A percentile compares a stretch with the other conserved stretches of the same genome.
These are phyloP conservation scores for Tryphoninae sp. DNA, from an alignment of 2,888 invertebrate species.

Conservation along the genomic window DNA sequence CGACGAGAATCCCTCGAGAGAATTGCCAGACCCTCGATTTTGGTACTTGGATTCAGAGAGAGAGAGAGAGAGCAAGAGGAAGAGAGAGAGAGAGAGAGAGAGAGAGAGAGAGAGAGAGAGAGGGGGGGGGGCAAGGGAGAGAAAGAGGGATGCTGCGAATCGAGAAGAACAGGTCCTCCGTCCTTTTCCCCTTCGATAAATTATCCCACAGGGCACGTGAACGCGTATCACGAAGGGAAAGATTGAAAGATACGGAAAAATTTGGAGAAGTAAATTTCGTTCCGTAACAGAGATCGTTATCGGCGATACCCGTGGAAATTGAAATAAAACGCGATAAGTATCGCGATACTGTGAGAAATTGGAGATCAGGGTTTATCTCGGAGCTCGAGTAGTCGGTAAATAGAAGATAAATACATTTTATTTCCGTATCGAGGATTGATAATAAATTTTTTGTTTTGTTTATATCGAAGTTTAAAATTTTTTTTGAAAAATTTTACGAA, in stretches of 20 bases:
- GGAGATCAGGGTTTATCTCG: background rate
- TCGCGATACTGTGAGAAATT: constrained; percentile 27
- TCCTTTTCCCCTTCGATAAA: constrained; percentile 20
- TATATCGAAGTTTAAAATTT: too few species aligned
- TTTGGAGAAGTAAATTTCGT: constrained; percentile 56
- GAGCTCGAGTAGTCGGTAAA: background rate
- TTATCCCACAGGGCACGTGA: constrained; percentile 48
- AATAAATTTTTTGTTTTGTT: too few species aligned
- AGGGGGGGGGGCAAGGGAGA: background rate
- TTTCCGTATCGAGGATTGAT: background rate
- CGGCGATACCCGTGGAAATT: constrained; percentile 75
- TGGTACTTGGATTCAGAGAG: background rate
- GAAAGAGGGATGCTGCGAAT: background rate
- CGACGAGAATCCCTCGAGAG: constrained; percentile 63
- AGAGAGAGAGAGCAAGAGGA: constrained; percentile 9
- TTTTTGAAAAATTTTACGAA: too few species aligned
- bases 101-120: background rate
- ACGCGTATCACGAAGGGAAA: constrained; percentile 53
- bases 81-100: constrained; percentile 12
- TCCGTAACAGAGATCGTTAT: constrained; percentile 71
- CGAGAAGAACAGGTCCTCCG: constrained; percentile 32
- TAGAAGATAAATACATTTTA: background rate
- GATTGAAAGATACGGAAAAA: constrained; percentile 49
- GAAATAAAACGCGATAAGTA: constrained; percentile 43
- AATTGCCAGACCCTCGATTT: constrained; percentile 52